A percentile compares a stretch with the other conserved stretches of the same genome.
Conservation (phyloP, 2,797 vertebrate genomes). For the Passerculus sandwichensis region DNA sequence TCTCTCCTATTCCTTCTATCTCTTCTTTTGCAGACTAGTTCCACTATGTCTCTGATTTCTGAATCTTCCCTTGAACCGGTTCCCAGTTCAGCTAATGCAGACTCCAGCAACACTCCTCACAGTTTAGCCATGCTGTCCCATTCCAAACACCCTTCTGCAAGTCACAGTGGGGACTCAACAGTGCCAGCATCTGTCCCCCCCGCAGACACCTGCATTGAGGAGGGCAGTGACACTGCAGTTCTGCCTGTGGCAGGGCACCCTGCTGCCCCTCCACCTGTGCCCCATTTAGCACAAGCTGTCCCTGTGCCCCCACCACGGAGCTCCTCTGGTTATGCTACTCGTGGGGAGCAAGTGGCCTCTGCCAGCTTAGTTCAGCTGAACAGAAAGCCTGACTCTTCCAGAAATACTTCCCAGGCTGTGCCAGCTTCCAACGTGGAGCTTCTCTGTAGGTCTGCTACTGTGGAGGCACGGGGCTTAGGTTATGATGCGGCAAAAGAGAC, state of each 20-base stretch:
- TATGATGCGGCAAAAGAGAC: not conserved
- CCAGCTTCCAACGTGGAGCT: conserved; percentile 66
- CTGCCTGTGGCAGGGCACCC: not conserved
- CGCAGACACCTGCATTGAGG: conserved; percentile 77
- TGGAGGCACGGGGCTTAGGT: conserved; percentile 1
- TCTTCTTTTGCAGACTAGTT: conserved; percentile 84
- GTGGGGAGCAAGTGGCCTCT: not conserved
- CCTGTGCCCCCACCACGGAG: conserved; percentile 33
- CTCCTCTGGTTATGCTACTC: conserved; percentile 62
- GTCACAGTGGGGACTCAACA: not conserved
- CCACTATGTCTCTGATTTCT: conserved; percentile 83
- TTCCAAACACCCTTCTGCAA: not conserved
- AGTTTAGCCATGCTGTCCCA: not conserved
- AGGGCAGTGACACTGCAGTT: conserved; percentile 12
- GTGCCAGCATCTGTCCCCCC: conserved; percentile 60
- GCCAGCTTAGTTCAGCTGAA: conserved; percentile 48
- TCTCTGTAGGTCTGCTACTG: conserved; percentile 57
- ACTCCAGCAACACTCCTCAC: conserved; percentile 11
- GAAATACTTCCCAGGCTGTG: conserved; percentile 65
- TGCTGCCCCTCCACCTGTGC: not conserved
- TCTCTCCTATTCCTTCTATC: conserved; percentile 53
- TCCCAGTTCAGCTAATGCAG: conserved; percentile 57
- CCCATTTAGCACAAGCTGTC: not conserved
- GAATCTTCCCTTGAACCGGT: conserved; percentile 74
- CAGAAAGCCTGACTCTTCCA: conserved; percentile 65